These are phyloP conservation scores for Linnaemya tessellans DNA, from an alignment of 2,888 invertebrate species.

Conservation along the genomic window DNA sequence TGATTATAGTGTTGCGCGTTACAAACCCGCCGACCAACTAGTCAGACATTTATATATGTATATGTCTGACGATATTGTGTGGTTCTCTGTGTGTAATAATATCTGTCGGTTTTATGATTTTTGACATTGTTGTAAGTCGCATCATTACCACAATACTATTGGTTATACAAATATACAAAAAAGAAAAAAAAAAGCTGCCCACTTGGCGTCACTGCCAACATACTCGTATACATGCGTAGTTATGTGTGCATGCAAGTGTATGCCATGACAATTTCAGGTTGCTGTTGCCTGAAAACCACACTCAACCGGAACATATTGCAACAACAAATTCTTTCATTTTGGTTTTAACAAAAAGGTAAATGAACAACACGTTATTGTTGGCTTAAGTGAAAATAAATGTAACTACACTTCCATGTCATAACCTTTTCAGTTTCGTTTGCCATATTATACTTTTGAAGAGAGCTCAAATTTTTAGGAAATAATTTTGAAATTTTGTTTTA, in stretches of 20 bases:
- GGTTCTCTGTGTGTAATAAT: conserved; percentile 38
- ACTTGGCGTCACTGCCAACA: conserved; percentile 19
- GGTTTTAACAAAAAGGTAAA: conserved; percentile 57
- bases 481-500: no score
- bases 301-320: conserved; percentile 48
- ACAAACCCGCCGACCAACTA: background rate
- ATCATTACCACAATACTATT: conserved; percentile 46
- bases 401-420: no score
- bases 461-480: no score
- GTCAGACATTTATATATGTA: conserved; percentile 7
- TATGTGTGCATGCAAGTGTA: background rate
- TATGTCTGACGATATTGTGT: conserved; percentile 21
- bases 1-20: conserved; percentile 52
- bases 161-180: conserved; percentile 34
- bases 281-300: conserved; percentile 43
- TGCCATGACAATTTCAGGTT: conserved; percentile 55
- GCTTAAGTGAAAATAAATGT: background rate
- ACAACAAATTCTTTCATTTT: conserved; percentile 15
- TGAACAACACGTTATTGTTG: conserved; percentile 39
- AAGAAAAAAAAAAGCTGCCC: no score
- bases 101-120: conserved; percentile 58
- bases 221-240: background rate
- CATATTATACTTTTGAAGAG: no score
- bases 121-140: conserved; percentile 64
- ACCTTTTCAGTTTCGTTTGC: no score